Evolutionary conservation across 2,113 vertebrate species (phyloP), one percentile per base, ranked within the genome.

Genomic region (Cervus canadensis): DNA sequence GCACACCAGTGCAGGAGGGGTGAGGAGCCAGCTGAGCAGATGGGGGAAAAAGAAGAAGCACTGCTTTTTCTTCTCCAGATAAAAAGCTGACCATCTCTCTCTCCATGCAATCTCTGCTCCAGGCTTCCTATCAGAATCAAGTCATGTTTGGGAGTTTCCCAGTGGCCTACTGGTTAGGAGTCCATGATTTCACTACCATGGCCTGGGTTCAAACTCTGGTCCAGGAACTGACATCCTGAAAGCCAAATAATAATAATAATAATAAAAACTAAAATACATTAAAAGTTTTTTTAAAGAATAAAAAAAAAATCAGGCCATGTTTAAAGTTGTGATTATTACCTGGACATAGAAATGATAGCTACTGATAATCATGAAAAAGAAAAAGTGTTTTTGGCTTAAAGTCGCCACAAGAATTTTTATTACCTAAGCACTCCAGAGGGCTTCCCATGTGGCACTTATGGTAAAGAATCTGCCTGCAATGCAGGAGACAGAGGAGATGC

Each of bases 301-400:
- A 43, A 43, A 43, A 36, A 43, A 25, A 76, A 17, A 71, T 48
- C 52, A 26, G 79, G 26, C 52, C 67, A 56, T 88, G 54, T 78
- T 93, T 50, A 84, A 90, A 87, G 64, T 91, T 92, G 81, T 89
- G 45, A 87, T 67, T 28, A 93, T 86, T 71, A 45, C 45, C 64
- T 14, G 6, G 15, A 94, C 43, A 36, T 86, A 57, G 7, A 85
- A 52, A 91, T 79, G 82, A 56, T 23, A 43, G 25, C 36, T 59
- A 62, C 81, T 67, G 43, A 56, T 64, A 89, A 87, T 82, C 50
- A 67, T 12, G 81, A 71, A 82, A 97, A 97, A 71, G 15, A 91
- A 14, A 95, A 71, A 74, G n/a, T n/a, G 36, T 40, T 95, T 94
- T 83, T 21, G 13, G 90, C 30, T 79, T 76, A 62, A 97, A 96